Conservation (phyloP, 2,113 vertebrate species). For the Sturnus vulgaris region DNA sequence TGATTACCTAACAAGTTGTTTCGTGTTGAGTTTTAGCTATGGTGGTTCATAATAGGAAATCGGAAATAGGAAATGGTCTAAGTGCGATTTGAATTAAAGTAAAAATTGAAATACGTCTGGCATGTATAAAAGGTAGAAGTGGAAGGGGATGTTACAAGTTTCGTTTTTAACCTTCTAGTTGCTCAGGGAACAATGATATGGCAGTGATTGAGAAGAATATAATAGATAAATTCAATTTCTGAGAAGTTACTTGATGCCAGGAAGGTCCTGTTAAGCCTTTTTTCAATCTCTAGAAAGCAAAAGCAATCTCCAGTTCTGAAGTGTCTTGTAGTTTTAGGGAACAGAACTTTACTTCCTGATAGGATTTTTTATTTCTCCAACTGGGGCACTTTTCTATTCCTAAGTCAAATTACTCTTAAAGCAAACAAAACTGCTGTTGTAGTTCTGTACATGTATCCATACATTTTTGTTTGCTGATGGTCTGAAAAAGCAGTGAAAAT, state of each 20-base stretch:
- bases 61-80: not conserved
- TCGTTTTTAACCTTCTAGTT: not conserved
- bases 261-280: not conserved
- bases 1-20: not conserved
- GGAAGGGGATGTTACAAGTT: not conserved
- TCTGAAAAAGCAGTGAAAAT: not conserved
- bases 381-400: not conserved
- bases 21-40: not conserved
- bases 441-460: not conserved
- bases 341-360: not conserved
- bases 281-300: not conserved
- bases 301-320: not conserved
- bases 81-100: not conserved
- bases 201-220: not conserved
- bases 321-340: not conserved
- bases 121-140: not conserved
- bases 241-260: not conserved
- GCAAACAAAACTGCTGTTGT: not conserved
- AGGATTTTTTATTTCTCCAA: not conserved
- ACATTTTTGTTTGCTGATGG: not conserved
- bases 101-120: not conserved
- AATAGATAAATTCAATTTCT: not conserved
- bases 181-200: too few relatives aligned
- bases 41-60: not conserved
- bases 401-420: not conserved